A percentile compares a stretch with the other conserved stretches of the same genome.
These are phyloP conservation scores for Furcula furcula DNA, from an alignment of 2,888 invertebrate species.

Conservation along the genomic window DNA sequence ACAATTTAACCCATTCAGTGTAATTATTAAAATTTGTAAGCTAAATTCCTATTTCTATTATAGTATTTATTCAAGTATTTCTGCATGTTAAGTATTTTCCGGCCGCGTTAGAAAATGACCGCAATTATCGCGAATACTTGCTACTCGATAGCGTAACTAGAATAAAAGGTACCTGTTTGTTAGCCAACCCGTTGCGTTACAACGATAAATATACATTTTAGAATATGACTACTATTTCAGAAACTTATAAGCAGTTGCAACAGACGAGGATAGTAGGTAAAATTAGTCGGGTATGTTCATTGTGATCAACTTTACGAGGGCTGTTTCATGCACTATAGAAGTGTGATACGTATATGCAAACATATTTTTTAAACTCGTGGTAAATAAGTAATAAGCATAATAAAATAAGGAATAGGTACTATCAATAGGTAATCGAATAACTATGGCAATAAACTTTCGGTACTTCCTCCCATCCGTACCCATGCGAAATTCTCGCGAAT, in stretches of 20 bases:
- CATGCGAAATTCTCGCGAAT: constrained; percentile 43
- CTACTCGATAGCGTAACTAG: background rate
- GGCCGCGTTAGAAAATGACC: background rate
- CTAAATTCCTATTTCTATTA: background rate
- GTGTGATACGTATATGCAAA: no score
- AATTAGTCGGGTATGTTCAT: no score
- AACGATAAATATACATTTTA: constrained; percentile 6
- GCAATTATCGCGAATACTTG: background rate
- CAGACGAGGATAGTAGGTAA: no score
- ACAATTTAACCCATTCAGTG: constrained; percentile 4
- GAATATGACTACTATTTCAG: no score
- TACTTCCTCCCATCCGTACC: constrained; percentile 40
- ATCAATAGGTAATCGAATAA: no score
- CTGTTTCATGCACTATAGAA: no score
- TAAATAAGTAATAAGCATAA: no score
- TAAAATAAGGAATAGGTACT: no score
- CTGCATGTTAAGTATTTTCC: constrained; percentile 1
- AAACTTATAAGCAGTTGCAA: no score
- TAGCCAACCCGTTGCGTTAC: background rate
- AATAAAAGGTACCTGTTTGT: background rate
- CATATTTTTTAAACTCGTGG: no score
- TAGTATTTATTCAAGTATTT: constrained; percentile 1
- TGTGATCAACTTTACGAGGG: no score
- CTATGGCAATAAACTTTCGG: no score
- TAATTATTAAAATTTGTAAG: background rate